These are phyloP conservation scores for Salvelinus alpinus DNA, from an alignment of 2,113 vertebrate genomes.

Conservation along the genomic window DNA sequence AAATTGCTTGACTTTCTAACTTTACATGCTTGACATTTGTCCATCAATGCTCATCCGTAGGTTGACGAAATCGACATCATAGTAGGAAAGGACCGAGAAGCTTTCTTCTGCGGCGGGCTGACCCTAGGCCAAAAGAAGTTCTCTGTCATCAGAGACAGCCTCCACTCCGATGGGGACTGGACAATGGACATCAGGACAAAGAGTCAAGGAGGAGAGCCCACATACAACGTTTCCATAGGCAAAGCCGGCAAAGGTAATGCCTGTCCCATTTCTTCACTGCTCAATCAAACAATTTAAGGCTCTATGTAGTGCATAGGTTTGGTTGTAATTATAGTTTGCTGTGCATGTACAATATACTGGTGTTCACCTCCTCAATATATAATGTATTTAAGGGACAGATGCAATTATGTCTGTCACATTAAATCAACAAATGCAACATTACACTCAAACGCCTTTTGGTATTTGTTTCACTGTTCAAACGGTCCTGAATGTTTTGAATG, in stretches of 20 bases:
- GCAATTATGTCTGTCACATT: background rate
- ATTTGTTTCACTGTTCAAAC: too few species aligned
- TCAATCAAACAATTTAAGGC: background rate
- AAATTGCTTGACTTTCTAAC: too few species aligned
- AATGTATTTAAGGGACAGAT: background rate
- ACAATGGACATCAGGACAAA: constrained; percentile 99
- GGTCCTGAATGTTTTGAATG: too few species aligned
- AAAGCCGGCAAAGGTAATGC: constrained; percentile 86
- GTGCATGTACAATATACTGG: constrained; percentile 49
- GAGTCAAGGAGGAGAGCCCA: constrained; percentile 93
- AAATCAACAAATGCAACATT: too few species aligned
- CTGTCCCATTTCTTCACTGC: constrained; percentile 5
- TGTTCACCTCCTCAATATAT: constrained; percentile 70
- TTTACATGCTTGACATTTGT: too few species aligned
- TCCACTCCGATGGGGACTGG: constrained; percentile 82
- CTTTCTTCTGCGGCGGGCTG: constrained; percentile 89
- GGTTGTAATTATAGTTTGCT: constrained; percentile 31
- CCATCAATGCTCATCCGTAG: constrained; percentile 23
- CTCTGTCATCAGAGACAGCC: constrained; percentile 96
- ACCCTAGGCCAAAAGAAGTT: constrained; percentile 94
- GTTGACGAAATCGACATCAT: constrained; percentile 86
- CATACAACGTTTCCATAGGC: constrained; percentile 90
- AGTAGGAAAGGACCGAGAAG: constrained; percentile 87
- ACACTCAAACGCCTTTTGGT: too few species aligned
- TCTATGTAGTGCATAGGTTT: background rate